Evolutionary conservation across 2,888 invertebrate species (phyloP).

Genomic region (Melolontha melolontha): DNA sequence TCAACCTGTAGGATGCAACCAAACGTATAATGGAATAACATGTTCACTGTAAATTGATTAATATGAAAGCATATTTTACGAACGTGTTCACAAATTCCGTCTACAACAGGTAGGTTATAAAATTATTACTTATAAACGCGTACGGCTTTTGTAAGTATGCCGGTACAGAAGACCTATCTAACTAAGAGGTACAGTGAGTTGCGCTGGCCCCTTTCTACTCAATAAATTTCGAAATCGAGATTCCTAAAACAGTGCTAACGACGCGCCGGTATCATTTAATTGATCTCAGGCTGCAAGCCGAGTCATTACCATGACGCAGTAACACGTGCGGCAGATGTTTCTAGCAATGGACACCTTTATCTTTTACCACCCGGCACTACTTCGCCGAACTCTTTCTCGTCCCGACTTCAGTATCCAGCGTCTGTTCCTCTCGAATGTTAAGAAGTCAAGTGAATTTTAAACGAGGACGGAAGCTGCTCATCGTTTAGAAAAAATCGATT

Average conservation of each 20-base stretch:
- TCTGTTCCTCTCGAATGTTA: conserved; percentile 6
- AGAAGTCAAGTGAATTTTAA: not conserved
- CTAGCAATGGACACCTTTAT: conserved; percentile 48
- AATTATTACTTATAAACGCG: conserved; percentile 1
- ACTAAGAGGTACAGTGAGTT: not conserved
- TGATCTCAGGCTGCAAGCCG: conserved; percentile 48
- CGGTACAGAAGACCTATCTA: conserved; percentile 10
- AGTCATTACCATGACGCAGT: conserved; percentile 48
- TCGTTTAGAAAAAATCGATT: conserved; percentile 19
- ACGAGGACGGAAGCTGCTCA: not conserved
- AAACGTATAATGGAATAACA: not conserved
- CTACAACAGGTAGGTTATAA: conserved; percentile 3
- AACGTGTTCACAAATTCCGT: not conserved
- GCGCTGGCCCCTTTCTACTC: not conserved
- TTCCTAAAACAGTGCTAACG: conserved; percentile 38
- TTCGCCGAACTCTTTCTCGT: conserved; percentile 12
- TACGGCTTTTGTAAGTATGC: conserved; percentile 1
- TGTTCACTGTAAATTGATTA: conserved; percentile 12
- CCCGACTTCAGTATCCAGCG: conserved; percentile 16
- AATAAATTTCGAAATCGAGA: conserved; percentile 30
- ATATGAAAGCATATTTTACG: conserved; percentile 3
- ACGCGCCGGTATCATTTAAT: conserved; percentile 47
- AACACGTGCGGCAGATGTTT: conserved; percentile 52
- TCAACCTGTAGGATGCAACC: not conserved
- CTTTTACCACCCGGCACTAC: conserved; percentile 46